A percentile compares a stretch with the other conserved stretches of the same genome.
Conservation (phyloP, 2,797 vertebrate species). For the Macropus fuliginosus region DNA sequence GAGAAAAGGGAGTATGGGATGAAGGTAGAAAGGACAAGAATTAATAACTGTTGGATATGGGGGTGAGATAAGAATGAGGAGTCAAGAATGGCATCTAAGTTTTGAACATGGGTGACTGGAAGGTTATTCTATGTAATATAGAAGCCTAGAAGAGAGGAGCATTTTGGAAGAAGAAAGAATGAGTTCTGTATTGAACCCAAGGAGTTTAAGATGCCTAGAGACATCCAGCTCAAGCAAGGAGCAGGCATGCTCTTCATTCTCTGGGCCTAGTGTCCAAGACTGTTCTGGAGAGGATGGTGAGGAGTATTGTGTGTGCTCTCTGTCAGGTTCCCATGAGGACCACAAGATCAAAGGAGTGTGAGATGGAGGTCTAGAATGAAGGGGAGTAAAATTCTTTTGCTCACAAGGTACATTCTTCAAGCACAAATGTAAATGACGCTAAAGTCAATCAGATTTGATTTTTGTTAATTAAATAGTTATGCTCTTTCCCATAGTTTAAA, state of each 20-base stretch:
- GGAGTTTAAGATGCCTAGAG: not conserved
- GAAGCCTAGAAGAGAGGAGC: not conserved
- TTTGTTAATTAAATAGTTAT: too few relatives aligned
- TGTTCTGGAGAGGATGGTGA: not conserved
- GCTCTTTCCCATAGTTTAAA: not conserved
- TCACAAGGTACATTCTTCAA: too few relatives aligned
- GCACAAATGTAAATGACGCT: too few relatives aligned
- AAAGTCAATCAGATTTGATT: too few relatives aligned
- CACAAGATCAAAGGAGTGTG: not conserved
- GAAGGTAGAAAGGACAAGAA: not conserved
- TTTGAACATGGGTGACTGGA: too few relatives aligned
- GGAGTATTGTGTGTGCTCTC: not conserved
- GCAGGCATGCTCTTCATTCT: not conserved
- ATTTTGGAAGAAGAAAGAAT: not conserved
- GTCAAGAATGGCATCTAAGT: not conserved
- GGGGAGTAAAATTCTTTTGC: too few relatives aligned
- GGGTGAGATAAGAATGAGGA: not conserved
- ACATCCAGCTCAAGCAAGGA: not conserved
- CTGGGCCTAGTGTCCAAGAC: not conserved
- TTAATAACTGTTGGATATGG: not conserved
- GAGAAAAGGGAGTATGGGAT: not conserved
- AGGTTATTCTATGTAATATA: not conserved
- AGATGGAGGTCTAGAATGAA: too few relatives aligned
- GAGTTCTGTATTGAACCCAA: not conserved
- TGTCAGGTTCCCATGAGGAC: not conserved